Evolutionary conservation across 1,140 invertebrate genomes (phyloP), one percentile per base, ranked within the genome.

Genomic region (Magallana ariakensis): DNA sequence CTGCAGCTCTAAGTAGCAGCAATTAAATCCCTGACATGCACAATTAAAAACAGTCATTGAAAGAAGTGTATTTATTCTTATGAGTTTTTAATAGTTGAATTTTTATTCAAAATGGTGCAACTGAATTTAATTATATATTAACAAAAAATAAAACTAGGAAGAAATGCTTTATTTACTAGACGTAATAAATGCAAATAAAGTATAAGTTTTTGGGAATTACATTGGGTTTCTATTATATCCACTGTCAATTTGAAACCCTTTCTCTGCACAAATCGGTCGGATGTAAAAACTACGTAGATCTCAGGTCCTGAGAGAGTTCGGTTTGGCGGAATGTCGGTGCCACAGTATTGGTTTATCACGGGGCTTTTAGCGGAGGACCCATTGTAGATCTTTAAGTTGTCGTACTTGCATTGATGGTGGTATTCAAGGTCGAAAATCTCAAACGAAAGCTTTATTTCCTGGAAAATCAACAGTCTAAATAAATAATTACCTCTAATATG

Each of bases 371-470:
- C 11, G 8, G 22, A 15, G 11, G 82, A 22, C 19, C 82, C 82
- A 84, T 84, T 57, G 22, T 58, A 84, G 6, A 84, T 60, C n/a
- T 15, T n/a, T 82, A 82, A 54, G 16, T 46, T 82, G 15, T 56
- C 54, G 19, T 54, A 22, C 46, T 82, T 82, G 16, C 80, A 82
- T n/a, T 82, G 8, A 10, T 82, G 15, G 13, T 82, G 16, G 10
- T 55, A 53, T 82, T 56, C 46, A 26, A 75, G 2, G 15, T 75
- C 66, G 66, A 75, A 82, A 6, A 16, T 82, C 19, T 82, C 80
- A 16, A 75, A 75, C 22, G 3, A 13, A 13, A 75, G 22, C 33
- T 75, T 26, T 26, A 75, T 75, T 75, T 75, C 66, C 66, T 75
- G 15, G 13, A 75, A 75, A 26, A 26, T 26, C 66, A 75, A 46